These are phyloP conservation scores for Globicephala melas DNA, from an alignment of 2,113 vertebrate species.

Conservation along the genomic window DNA sequence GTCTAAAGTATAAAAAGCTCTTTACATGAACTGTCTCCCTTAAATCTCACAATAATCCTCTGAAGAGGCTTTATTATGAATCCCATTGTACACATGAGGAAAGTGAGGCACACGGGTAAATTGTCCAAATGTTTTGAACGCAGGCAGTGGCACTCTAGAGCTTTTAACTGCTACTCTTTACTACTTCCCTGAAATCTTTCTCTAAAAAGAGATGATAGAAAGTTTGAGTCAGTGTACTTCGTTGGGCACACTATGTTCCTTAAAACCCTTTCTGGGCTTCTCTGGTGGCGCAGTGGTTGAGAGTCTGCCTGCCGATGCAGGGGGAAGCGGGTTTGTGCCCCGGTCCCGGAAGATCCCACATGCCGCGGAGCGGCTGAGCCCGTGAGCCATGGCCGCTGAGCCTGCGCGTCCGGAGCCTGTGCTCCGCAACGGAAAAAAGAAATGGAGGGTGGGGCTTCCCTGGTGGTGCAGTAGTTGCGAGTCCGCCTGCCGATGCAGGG, in stretches of 20 bases:
- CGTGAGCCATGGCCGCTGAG: no score
- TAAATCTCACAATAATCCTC: not conserved
- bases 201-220: not conserved
- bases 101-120: not conserved
- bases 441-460: no score
- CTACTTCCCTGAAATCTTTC: not conserved
- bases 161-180: not conserved
- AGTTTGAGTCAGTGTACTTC: not conserved
- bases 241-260: not conserved
- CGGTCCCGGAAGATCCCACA: no score
- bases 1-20: not conserved
- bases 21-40: not conserved
- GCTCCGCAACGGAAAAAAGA: no score
- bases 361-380: no score
- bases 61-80: not conserved
- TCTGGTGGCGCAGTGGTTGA: no score
- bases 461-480: no score
- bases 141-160: not conserved
- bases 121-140: not conserved
- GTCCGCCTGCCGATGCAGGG: no score
- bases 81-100: not conserved
- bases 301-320: no score
- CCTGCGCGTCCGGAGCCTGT: no score
- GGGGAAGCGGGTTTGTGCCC: no score
- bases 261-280: not conserved